Evolutionary conservation across 2,797 vertebrate genomes (phyloP), one percentile per base, ranked within the genome.

Genomic region (Fistularia commersonii): DNA sequence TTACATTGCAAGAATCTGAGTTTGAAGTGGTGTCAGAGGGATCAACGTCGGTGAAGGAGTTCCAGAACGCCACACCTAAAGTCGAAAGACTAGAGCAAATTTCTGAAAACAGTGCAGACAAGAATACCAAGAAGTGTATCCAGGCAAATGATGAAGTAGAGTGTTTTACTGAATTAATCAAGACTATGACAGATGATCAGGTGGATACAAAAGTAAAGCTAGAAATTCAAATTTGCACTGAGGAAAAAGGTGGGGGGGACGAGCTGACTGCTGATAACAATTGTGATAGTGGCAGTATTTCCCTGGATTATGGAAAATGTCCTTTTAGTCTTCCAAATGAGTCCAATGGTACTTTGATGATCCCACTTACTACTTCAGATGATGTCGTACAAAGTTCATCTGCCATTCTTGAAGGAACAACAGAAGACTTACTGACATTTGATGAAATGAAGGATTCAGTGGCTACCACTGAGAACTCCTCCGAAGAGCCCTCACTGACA

Each of bases 1-100:
- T 66, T 49, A 59, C 15, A 36, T 76, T 85, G 66, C 77, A 83
- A 45, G 83, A 41, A 54, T 76, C 69, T 23, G 74, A 81, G 51
- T 63, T 62, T 40, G 62, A 54, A 8, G 45, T 68, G 7, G 38
- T 41, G 34, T 35, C 6, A 0, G 65, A 59, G 8, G 74, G 40
- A 9, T 66, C 64, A 0, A 36, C 23, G 3, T 40, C 38, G 6
- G 41, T 44, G 39, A 56, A 62, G 48, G 57, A 49, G 53, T 72
- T 61, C 51, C 57, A 54, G 40, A 44, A 42, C 59, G 52, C 44
- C 23, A 34, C 44, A 8, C 54, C 68, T 41, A 43, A 61, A 4
- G 1, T 42, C 10, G 47, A 69, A 31, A 54, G 77, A 33, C 71
- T 67, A 36, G 69, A 84, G 10, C 59, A 53, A 9, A 51, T 61